Evolutionary conservation across 1,140 invertebrate species (phyloP).

Genomic region (Leptestheria dahalacensis): DNA sequence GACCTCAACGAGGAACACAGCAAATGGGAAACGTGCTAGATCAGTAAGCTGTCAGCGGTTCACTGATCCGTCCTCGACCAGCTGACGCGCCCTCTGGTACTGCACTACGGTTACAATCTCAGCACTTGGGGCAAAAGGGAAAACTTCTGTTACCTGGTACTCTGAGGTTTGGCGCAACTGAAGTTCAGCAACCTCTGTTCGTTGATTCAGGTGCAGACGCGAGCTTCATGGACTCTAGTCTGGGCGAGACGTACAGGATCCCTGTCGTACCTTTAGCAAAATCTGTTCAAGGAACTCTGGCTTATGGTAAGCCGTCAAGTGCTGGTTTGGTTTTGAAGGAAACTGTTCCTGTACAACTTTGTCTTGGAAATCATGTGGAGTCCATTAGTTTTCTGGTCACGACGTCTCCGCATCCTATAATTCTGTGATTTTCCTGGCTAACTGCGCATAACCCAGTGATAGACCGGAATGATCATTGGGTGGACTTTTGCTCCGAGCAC

Average conservation of each 20-base stretch:
- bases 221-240: not conserved
- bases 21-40: not conserved
- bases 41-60: not conserved
- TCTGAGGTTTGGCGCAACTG: not conserved
- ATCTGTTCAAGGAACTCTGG: not conserved
- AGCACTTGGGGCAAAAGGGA: not conserved
- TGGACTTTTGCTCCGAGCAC: not conserved
- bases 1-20: too few relatives aligned
- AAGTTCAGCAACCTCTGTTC: not conserved
- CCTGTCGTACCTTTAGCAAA: not conserved
- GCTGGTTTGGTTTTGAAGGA: not conserved
- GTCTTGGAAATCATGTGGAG: not conserved
- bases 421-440: not conserved
- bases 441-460: not conserved
- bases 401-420: not conserved
- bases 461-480: not conserved
- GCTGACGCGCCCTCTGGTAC: not conserved
- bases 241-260: not conserved
- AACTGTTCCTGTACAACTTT: not conserved
- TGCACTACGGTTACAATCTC: not conserved
- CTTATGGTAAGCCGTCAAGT: not conserved
- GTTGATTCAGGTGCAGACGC: not conserved
- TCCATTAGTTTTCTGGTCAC: too few relatives aligned
- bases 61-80: not conserved
- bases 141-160: not conserved